A percentile compares a stretch with the other conserved stretches of the same genome.
Conservation (phyloP, 2,888 invertebrate species). For the Hemistola chrysoprasaria region DNA sequence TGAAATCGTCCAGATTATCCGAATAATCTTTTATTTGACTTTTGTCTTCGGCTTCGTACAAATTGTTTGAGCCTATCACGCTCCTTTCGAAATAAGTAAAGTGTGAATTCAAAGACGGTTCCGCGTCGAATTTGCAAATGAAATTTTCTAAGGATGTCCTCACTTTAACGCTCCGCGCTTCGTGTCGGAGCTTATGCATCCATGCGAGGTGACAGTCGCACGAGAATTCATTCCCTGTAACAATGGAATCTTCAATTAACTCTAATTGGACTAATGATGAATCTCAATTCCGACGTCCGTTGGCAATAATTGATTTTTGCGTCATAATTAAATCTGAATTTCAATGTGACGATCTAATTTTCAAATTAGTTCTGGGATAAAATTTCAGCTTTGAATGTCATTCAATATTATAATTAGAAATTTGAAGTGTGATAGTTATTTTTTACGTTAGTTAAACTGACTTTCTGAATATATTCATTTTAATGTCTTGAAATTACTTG, state of each 20-base stretch:
- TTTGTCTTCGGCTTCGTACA: slow-evolving; percentile 60
- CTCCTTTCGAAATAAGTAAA: slow-evolving; percentile 68
- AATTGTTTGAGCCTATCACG: slow-evolving; percentile 62
- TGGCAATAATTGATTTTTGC: slow-evolving; percentile 44
- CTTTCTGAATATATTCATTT: no score
- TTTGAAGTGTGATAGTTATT: neutral
- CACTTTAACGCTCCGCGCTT: slow-evolving; percentile 87
- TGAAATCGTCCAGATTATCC: slow-evolving; percentile 61
- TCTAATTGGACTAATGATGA: slow-evolving; percentile 46
- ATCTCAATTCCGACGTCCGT: slow-evolving; percentile 30
- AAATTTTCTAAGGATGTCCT: slow-evolving; percentile 87
- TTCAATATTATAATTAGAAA: slow-evolving; percentile 2
- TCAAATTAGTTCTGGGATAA: slow-evolving; percentile 20
- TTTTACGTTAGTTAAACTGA: no score
- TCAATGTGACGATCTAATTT: slow-evolving; percentile 24
- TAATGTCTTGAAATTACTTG: neutral
- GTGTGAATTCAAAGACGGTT: slow-evolving; percentile 63
- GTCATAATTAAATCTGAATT: slow-evolving; percentile 34
- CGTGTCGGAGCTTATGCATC: slow-evolving; percentile 89
- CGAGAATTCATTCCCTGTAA: slow-evolving; percentile 90
- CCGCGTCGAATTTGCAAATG: slow-evolving; percentile 85
- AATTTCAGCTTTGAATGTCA: slow-evolving; percentile 18
- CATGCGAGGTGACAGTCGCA: slow-evolving; percentile 93
- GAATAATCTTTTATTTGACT: slow-evolving; percentile 60
- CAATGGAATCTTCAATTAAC: slow-evolving; percentile 55